Evolutionary conservation across 1,140 invertebrate genomes (phyloP), one percentile per base, ranked within the genome.

Genomic region (Drosophila truncata): DNA sequence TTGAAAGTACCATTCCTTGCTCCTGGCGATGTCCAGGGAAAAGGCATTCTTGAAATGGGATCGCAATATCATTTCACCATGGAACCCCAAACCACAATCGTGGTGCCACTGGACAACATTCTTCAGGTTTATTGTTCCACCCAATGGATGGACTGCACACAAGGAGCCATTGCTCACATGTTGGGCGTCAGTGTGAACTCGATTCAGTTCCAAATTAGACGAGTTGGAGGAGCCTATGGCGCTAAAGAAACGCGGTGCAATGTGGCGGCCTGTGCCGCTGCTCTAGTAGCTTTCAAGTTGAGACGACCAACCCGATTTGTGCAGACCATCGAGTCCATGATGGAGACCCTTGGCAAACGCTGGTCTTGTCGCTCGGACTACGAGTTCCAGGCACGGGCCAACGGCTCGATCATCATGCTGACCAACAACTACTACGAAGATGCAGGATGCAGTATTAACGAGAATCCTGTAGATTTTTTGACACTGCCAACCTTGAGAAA

Each of bases 151-250:
- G 95, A 97, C 81, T 83, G 94, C 11, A 93, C 93, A 0, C 96
- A 97, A 91, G 84, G 92, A 16, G 93, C 94, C 2, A 94, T 97
- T 23, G 93, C 96, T 0, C 87, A 93, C 10, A 93, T 94, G 67
- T 92, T 97, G 8, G 78, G 86, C 13, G 80, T 94, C 7, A 86
- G 82, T 10, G 91, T 93, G 49, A 94, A 93, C 88, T 95, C 95
- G 20, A 93, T 96, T 16, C 94, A 95, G 39, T 78, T 96, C 1
- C 92, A 94, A 71, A 94, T 96, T 0, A 93, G 94, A 49, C 93
- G 96, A 29, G 46, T 97, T 0, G 96, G 96, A 0, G 96, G 96
- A 25, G 95, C 92, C 2, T 97, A 96, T 73, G 96, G 96, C 2
- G 93, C 94, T 16, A 96, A 97, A 92, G 94, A 95, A 20, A 94